phyloP scores from a whole-genome alignment of 2,797 vertebrate species.

The Vespertilio murinus region DNA sequence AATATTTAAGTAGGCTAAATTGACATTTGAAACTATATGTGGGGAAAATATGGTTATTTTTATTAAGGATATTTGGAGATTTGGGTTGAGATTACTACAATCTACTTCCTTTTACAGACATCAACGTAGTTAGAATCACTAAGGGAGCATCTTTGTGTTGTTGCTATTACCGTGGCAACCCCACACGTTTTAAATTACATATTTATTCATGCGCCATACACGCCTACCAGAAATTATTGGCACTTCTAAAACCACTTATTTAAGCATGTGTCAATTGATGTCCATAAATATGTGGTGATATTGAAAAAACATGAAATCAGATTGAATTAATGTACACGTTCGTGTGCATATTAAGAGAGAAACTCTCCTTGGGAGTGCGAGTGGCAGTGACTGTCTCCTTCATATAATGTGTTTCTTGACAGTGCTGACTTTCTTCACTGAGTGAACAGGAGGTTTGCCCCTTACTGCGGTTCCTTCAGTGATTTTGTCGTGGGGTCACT shows the following conservation, averaged over 20 bases:
- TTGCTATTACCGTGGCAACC: background rate
- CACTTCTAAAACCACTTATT: conserved; percentile 15
- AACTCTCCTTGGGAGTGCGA: background rate
- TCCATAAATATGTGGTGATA: background rate
- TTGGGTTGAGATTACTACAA: conserved; percentile 19
- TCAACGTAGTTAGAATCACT: background rate
- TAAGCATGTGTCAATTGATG: background rate
- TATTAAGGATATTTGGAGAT: conserved; percentile 14
- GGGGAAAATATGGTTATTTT: background rate
- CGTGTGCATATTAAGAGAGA: background rate
- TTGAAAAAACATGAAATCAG: conserved; percentile 10
- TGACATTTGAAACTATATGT: background rate
- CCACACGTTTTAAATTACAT: conserved; percentile 30
- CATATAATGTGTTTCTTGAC: background rate
- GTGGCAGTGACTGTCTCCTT: background rate
- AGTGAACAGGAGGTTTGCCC: background rate
- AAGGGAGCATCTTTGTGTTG: background rate
- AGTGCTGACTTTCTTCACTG: background rate
- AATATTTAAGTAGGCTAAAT: conserved; percentile 27
- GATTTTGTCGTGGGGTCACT: background rate
- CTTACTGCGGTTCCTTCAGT: background rate
- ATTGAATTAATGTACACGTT: conserved; percentile 28
- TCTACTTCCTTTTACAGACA: background rate
- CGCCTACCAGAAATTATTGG: conserved; percentile 37
- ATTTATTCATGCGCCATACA: background rate